Evolutionary conservation across 2,888 invertebrate genomes (phyloP).

Genomic region (Anthophora plumipes): DNA sequence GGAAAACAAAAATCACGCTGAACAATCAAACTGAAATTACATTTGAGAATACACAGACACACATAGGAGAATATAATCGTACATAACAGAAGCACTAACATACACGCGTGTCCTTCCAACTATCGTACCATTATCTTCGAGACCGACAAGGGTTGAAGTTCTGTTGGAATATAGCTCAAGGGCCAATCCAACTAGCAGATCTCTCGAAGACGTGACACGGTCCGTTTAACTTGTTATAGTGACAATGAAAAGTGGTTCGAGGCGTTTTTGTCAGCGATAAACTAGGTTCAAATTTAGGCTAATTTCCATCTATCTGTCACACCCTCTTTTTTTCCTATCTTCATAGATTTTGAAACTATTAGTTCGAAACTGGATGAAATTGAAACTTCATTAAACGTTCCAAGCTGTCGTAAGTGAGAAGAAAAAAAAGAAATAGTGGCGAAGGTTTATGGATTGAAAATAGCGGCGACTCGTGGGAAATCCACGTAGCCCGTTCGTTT

Average conservation of each 20-base stretch:
- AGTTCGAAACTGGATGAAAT: slow-evolving; percentile 1
- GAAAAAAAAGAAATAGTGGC: not conserved
- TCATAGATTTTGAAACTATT: no score
- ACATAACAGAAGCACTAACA: not conserved
- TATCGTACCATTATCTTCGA: slow-evolving; percentile 37
- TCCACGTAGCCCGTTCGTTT: not conserved
- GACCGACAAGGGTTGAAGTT: slow-evolving; percentile 30
- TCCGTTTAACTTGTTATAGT: slow-evolving; percentile 22
- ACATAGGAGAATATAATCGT: not conserved
- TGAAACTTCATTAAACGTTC: slow-evolving; percentile 31
- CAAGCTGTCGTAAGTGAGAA: not conserved
- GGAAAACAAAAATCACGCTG: not conserved
- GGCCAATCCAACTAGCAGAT: slow-evolving; percentile 38
- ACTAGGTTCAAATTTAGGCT: not conserved
- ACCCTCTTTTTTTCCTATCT: no score
- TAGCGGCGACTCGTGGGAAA: slow-evolving; percentile 43
- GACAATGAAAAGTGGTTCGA: slow-evolving; percentile 23
- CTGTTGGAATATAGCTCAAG: slow-evolving; percentile 28
- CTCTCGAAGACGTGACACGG: slow-evolving; percentile 33
- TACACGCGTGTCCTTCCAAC: not conserved
- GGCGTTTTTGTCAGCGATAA: not conserved
- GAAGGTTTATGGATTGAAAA: slow-evolving; percentile 41
- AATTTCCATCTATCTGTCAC: not conserved
- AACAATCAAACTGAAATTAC: not conserved
- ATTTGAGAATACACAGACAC: not conserved